phyloP scores from a whole-genome alignment of 2,113 vertebrate genomes.

The Pantherophis guttatus region DNA sequence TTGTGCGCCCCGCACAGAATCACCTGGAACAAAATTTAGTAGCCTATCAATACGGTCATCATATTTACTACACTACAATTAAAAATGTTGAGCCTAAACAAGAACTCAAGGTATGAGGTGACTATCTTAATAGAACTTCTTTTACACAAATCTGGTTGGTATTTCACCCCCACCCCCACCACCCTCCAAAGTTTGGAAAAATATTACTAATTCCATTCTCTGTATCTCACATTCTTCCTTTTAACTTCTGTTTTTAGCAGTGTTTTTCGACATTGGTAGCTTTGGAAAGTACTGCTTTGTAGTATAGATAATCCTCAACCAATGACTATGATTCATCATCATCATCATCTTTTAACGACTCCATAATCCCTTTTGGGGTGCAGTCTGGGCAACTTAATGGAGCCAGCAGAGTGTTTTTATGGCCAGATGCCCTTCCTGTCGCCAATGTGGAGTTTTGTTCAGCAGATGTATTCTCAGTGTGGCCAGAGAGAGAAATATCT shows the following conservation, averaged over 20 bases:
- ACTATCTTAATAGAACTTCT: accelerated
- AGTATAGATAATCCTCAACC: background rate
- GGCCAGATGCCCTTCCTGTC: too few relatives aligned
- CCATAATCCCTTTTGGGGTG: too few relatives aligned
- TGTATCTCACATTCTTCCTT: background rate
- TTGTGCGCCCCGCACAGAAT: conserved; percentile 93
- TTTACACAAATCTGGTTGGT: background rate
- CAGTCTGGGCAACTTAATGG: too few relatives aligned
- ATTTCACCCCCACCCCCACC: accelerated
- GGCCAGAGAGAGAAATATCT: too few relatives aligned
- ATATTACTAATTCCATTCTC: background rate
- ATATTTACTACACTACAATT: conserved; percentile 95
- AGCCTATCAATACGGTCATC: conserved; percentile 93
- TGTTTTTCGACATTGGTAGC: background rate
- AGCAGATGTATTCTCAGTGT: too few relatives aligned
- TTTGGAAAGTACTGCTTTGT: background rate
- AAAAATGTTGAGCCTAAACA: conserved; percentile 97
- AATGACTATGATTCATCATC: background rate
- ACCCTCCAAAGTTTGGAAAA: background rate
- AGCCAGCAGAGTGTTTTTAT: too few relatives aligned
- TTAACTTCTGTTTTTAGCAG: background rate
- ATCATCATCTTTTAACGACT: too few relatives aligned
- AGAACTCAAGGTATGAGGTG: conserved; percentile 86
- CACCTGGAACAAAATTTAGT: conserved; percentile 97
- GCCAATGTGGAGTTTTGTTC: too few relatives aligned